Evolutionary conservation across 2,113 vertebrate species (phyloP), one percentile per base, ranked within the genome.

Genomic region (Rhynchomys soricoides): DNA sequence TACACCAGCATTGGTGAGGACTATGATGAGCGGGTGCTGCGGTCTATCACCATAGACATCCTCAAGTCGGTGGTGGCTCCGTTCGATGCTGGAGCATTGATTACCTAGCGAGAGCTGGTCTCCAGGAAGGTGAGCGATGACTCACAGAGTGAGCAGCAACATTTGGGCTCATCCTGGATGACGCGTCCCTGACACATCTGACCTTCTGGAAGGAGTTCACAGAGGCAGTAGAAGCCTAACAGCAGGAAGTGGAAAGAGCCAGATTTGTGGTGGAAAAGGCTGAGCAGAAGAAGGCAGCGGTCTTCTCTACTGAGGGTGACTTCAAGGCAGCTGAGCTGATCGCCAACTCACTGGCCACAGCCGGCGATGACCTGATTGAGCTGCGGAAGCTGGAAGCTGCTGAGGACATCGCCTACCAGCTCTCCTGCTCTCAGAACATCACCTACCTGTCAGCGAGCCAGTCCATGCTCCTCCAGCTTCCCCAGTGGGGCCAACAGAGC

Each of bases 1-100:
- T 99, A 99, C 98, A 99, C 99, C 94, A 99, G 99, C 95, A 99
- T 99, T 0, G 99, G 99, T 0, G 99, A 99, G 96, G 99, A 99
- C 98, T 99, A 99, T 0, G 99, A 99, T 0, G 99, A 99, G 95
- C 99, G 99, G 0, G 99, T 99, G 78, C 98, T 99, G 70, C 99
- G 99, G 0, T 99, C 99, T 34, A 99, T 99, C 98, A 99, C 99
- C 17, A 99, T 98, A 0, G 99, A 99, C 97, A 98, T 99, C 97
- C 98, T 99, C 95, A 99, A 99, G 94, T 99, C 99, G 0, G 99
- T 99, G 50, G 99, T 99, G 98, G 99, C 99, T 64, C 99, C 99
- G n/a, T 99, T 99, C 89, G 99, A 99, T 88, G 99, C 99, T 0
- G 99, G 99, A 1, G 99, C 99, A 88, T 97, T 99, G 95, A 99